These are phyloP conservation scores for Vanacampus margaritifer DNA, from an alignment of 2,113 vertebrate genomes.

Conservation along the genomic window DNA sequence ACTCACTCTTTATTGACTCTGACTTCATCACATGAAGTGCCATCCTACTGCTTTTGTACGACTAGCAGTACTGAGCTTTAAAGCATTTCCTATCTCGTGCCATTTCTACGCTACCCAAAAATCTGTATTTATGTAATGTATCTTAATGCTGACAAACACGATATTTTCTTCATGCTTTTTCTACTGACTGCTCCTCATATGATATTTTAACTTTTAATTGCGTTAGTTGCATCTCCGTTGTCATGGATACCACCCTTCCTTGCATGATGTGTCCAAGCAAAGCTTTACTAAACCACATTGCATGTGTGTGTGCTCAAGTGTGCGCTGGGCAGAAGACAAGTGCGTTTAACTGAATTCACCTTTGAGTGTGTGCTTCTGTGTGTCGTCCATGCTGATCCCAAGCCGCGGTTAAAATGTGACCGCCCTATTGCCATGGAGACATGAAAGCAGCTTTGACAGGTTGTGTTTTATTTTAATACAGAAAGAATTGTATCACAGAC, in stretches of 20 bases:
- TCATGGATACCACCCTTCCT: slow-evolving; percentile 32
- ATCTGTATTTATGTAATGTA: background rate
- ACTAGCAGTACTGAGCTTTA: no score
- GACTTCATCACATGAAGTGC: no score
- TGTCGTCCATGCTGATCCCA: slow-evolving; percentile 8
- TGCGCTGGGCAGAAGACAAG: background rate
- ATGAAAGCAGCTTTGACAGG: slow-evolving; percentile 12
- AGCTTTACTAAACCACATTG: background rate
- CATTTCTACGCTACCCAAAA: background rate
- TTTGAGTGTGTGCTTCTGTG: slow-evolving; percentile 3
- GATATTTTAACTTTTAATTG: slow-evolving; percentile 14
- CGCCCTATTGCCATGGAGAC: slow-evolving; percentile 45
- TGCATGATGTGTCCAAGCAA: slow-evolving; percentile 19
- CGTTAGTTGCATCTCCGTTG: slow-evolving; percentile 21
- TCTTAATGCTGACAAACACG: background rate
- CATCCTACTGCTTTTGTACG: no score
- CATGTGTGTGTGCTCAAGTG: no score
- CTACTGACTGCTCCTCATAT: slow-evolving; percentile 1
- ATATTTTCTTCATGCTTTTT: background rate
- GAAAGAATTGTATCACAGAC: background rate
- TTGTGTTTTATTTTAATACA: slow-evolving; percentile 1
- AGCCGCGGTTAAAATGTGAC: slow-evolving; percentile 23
- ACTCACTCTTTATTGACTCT: no score
- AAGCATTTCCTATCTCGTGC: background rate
- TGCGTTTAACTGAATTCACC: background rate